Evolutionary conservation across 2,113 vertebrate species (phyloP).

Genomic region (Pontoporia blainvillei): DNA sequence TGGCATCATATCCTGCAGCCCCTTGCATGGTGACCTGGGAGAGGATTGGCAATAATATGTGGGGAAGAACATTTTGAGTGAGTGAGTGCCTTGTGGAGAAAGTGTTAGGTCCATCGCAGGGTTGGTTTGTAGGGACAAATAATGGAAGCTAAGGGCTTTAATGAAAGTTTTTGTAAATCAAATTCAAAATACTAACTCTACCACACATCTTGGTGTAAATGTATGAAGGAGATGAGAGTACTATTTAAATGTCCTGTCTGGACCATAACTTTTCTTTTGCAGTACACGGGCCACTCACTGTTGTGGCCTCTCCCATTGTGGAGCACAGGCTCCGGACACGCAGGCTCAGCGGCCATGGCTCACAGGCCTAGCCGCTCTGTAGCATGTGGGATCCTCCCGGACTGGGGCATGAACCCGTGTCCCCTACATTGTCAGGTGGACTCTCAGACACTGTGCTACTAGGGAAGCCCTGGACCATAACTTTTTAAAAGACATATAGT

Average conservation of each 20-base stretch:
- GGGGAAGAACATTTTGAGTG: neutral
- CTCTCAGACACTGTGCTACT: too few species aligned
- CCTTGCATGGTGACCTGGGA: neutral
- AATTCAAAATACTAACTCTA: neutral
- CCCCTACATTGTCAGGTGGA: too few species aligned
- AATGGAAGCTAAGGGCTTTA: neutral
- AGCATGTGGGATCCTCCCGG: too few species aligned
- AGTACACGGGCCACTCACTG: too few species aligned
- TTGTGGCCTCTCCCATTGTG: too few species aligned
- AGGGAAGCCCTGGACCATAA: too few species aligned
- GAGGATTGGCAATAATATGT: accelerated
- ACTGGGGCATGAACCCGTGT: too few species aligned
- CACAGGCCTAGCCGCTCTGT: too few species aligned
- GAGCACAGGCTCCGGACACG: too few species aligned
- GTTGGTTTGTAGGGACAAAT: neutral
- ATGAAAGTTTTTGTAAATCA: neutral
- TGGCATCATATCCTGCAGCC: neutral
- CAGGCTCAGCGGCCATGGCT: too few species aligned
- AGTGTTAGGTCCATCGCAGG: neutral
- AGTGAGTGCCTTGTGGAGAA: neutral
- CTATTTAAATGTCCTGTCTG: neutral
- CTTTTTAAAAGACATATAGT: neutral
- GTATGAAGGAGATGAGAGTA: neutral
- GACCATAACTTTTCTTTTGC: neutral
- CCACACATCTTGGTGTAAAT: neutral